Evolutionary conservation across 2,113 vertebrate species (phyloP), one percentile per base, ranked within the genome.

Genomic region (Plotosus lineatus): DNA sequence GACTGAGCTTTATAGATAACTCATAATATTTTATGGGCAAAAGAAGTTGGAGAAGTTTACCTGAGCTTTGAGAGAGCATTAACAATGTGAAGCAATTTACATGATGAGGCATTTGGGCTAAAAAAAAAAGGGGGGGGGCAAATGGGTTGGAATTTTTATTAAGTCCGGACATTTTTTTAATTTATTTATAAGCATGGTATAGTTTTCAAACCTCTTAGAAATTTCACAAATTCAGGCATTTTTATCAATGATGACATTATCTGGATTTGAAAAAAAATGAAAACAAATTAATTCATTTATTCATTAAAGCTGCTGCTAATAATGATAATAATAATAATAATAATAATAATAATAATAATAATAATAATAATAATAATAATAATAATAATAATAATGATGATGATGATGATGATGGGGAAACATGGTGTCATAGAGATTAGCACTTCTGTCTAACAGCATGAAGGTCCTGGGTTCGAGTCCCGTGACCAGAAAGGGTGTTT

Each of bases 1-100:
- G 31, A 61, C 8, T 31, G 2, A 46, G 48, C 75, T 77, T 80
- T 69, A 73, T 28, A 48, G 44, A 31, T 19, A 42, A 51, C 68
- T 44, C 26, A 38, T 60, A 11, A 77, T 19, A 48, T 63, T 77
- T 77, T 46, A 71, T 48, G 42, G 26, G n/a, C 53, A 17, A 28
- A 44, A 58, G 74, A 44, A 44, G 36, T 42, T 60, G 3, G 36
- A 42, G 53, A 58, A 17, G 53, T 58, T 58, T 56, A 76, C 38
- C 14, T 9, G 31, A 12, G 48, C 33, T 36, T 28, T 11, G 17
- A 63, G 3, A 33, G 6, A 61, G 60, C 60, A 33, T 6, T 26
- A 14, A 14, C 15, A 71, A 9, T 4, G 3, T 31, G 26, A 10
- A 19, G 19, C 26, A 50, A n/a, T 50, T 46, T 31, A 48, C 7